These are phyloP conservation scores for Brevimyrus niger DNA, from an alignment of 2,113 vertebrate genomes.

Conservation along the genomic window DNA sequence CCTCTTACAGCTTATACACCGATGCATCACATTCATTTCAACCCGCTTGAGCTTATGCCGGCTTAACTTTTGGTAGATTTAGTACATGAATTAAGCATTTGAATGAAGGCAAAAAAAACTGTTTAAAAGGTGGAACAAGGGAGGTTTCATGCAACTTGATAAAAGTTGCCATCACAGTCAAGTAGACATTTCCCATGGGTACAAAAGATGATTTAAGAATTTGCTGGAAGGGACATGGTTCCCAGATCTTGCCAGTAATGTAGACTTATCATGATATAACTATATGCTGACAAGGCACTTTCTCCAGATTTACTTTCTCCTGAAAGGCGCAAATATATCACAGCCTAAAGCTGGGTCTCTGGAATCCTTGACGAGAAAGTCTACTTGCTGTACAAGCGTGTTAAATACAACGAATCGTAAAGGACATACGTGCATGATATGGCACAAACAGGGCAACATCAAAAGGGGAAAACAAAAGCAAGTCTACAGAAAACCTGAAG, in stretches of 20 bases:
- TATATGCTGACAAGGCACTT: neutral
- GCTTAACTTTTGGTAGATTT: neutral
- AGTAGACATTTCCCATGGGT: neutral
- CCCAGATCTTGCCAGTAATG: neutral
- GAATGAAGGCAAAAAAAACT: neutral
- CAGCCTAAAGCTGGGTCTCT: neutral
- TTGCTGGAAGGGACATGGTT: neutral
- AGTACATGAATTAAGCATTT: neutral
- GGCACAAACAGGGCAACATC: neutral
- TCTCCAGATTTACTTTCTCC: neutral
- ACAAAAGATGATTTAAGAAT: neutral
- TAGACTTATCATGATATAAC: neutral
- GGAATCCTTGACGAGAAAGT: neutral
- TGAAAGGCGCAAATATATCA: neutral
- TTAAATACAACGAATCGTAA: neutral
- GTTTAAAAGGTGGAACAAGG: slow-evolving; percentile 4
- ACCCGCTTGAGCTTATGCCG: neutral
- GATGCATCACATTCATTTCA: neutral
- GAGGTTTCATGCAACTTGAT: neutral
- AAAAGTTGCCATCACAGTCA: neutral
- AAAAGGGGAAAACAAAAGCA: neutral
- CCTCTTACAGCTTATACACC: neutral
- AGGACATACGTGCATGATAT: neutral
- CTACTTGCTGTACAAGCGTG: neutral
- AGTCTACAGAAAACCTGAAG: neutral